Evolutionary conservation across 2,797 vertebrate genomes (phyloP).

Genomic region (Cossypha niveicapilla): DNA sequence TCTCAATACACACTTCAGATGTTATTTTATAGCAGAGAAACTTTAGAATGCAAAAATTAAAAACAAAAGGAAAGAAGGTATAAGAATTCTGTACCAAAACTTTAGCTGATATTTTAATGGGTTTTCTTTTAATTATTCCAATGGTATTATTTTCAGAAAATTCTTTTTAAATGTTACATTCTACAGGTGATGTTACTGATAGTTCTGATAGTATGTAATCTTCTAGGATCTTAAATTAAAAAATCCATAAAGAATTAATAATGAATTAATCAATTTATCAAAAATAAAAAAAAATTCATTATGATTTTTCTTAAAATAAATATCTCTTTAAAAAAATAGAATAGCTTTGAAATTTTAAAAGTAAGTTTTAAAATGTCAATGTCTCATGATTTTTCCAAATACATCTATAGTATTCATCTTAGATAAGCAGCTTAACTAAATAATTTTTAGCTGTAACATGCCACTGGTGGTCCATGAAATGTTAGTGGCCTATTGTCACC

Average conservation of each 20-base stretch:
- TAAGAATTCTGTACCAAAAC: background rate
- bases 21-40: background rate
- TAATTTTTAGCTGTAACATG: background rate
- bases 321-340: background rate
- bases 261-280: rapidly evolving
- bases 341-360: background rate
- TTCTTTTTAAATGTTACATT: rapidly evolving
- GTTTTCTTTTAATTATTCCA: background rate
- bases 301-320: background rate
- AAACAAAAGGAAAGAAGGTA: background rate
- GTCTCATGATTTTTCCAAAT: background rate
- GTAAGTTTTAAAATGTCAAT: background rate
- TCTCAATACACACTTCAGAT: background rate
- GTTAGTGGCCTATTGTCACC: background rate
- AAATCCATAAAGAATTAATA: background rate
- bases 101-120: background rate
- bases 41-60: background rate
- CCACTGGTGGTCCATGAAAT: background rate
- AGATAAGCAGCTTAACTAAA: background rate
- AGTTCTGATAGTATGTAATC: background rate
- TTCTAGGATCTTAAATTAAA: background rate
- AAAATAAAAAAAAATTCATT: background rate
- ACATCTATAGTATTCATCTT: background rate
- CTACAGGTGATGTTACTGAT: background rate
- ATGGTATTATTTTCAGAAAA: background rate